A percentile compares a stretch with the other conserved stretches of the same genome.
Evolutionary conservation across 35 echinoderm and acorn worm genomes (phyloP).

Genomic region (Acanthaster planci): DNA sequence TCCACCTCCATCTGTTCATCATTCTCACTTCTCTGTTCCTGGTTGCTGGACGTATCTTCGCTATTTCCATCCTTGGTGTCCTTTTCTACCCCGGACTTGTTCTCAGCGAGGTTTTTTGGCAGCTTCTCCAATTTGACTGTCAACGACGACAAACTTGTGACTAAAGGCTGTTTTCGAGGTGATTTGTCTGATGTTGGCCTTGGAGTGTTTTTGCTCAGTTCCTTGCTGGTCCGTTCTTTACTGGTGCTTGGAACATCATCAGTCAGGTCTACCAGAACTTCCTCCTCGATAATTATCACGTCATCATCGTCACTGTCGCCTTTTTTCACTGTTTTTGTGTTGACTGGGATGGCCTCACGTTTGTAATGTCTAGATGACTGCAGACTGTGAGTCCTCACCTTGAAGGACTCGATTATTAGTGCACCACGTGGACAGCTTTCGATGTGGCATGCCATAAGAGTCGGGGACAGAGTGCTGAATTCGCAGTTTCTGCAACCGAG

Average conservation of each 20-base stretch:
- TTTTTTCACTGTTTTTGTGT: background rate
- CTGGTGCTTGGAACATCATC: conserved; percentile 16
- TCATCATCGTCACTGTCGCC: background rate
- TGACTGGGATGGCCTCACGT: conserved; percentile 4
- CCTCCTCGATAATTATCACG: conserved; percentile 2
- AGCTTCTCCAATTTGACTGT: background rate
- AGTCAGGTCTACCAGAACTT: conserved; percentile 5
- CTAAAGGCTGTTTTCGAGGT: background rate
- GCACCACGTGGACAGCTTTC: conserved; percentile 21
- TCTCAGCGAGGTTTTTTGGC: background rate
- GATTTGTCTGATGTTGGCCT: too few relatives aligned
- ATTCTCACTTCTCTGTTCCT: background rate
- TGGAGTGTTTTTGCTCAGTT: too few relatives aligned
- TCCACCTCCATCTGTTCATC: background rate
- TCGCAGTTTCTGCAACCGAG: conserved; percentile 38
- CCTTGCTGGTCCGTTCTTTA: background rate
- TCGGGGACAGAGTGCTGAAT: conserved; percentile 45
- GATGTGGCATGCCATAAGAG: conserved; percentile 52
- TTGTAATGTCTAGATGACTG: background rate
- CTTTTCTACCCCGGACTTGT: background rate
- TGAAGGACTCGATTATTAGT: background rate
- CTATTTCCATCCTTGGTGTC: background rate
- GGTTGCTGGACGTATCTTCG: background rate
- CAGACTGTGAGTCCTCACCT: conserved; percentile 1
- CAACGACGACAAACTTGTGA: background rate